Percentiles rank a stretch among this genome's conserved stretches.
Evolutionary conservation across 2,113 vertebrate genomes (phyloP).

Genomic region (Cryptomyrus ogoouensis): DNA sequence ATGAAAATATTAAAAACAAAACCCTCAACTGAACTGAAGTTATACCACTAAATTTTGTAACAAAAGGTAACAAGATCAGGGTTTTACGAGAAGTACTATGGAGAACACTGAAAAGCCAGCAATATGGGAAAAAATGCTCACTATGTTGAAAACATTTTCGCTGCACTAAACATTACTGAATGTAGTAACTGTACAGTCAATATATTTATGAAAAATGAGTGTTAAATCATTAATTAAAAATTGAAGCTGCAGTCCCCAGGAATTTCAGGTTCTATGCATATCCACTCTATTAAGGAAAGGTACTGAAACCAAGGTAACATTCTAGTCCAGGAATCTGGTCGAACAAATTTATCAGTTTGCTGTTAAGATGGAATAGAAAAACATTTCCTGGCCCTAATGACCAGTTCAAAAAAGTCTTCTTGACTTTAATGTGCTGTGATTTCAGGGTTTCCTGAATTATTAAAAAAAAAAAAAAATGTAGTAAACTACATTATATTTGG

Average conservation of each 20-base stretch:
- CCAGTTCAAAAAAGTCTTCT: not conserved
- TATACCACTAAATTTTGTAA: not conserved
- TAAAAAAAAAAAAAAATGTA: not conserved
- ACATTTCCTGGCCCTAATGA: not conserved
- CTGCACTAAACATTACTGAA: not conserved
- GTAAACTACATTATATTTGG: not conserved
- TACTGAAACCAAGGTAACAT: not conserved
- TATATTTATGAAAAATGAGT: not conserved
- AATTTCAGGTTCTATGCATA: not conserved
- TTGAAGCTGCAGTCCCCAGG: not conserved
- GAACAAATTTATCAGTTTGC: not conserved
- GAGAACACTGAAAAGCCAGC: not conserved
- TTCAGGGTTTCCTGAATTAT: not conserved
- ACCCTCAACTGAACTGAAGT: not conserved
- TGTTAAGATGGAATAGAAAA: not conserved
- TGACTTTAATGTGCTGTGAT: not conserved
- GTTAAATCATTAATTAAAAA: not conserved
- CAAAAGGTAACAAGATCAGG: not conserved
- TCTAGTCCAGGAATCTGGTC: not conserved
- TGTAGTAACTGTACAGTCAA: not conserved
- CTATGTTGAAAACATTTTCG: not conserved
- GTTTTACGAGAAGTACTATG: not conserved
- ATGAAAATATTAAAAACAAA: not conserved
- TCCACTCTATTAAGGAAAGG: not conserved
- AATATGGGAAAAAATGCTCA: not conserved